phyloP scores from a whole-genome alignment of 1,140 invertebrate genomes.

The Pseudobourletiella spinata region DNA sequence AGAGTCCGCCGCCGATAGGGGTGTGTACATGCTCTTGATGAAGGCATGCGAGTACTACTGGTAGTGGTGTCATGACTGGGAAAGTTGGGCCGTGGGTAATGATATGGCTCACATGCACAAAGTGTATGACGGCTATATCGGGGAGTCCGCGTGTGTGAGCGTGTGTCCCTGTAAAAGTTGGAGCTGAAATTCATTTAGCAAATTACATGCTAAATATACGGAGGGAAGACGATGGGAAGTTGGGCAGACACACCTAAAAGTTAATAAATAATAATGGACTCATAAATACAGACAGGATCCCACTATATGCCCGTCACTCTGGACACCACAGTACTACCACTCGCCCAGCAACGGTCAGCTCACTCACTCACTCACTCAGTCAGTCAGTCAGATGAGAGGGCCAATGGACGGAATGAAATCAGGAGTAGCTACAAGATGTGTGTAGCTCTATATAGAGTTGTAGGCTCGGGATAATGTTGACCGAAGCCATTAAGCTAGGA shows the following conservation, averaged over 20 bases:
- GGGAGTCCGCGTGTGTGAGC: background rate
- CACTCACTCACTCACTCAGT: too few species aligned
- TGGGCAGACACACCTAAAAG: constrained; percentile 1
- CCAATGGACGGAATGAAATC: too few species aligned
- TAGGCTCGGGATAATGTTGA: too few species aligned
- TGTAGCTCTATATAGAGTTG: background rate
- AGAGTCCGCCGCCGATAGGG: background rate
- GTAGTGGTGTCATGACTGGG: too few species aligned
- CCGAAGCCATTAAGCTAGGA: too few species aligned
- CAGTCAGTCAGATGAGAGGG: too few species aligned
- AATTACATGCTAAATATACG: background rate
- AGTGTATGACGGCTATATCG: background rate
- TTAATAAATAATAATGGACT: constrained; percentile 8
- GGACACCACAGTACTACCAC: background rate
- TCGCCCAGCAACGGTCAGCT: background rate
- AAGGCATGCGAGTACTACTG: background rate
- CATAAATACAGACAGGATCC: background rate
- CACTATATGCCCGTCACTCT: background rate
- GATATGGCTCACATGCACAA: background rate
- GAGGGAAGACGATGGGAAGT: background rate
- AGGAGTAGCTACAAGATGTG: too few species aligned
- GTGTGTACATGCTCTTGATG: background rate
- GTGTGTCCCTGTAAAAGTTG: background rate
- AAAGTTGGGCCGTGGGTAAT: background rate
- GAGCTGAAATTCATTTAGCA: constrained; percentile 5